phyloP scores from a whole-genome alignment of 2,888 invertebrate genomes.

The Entomobrya proxima region DNA sequence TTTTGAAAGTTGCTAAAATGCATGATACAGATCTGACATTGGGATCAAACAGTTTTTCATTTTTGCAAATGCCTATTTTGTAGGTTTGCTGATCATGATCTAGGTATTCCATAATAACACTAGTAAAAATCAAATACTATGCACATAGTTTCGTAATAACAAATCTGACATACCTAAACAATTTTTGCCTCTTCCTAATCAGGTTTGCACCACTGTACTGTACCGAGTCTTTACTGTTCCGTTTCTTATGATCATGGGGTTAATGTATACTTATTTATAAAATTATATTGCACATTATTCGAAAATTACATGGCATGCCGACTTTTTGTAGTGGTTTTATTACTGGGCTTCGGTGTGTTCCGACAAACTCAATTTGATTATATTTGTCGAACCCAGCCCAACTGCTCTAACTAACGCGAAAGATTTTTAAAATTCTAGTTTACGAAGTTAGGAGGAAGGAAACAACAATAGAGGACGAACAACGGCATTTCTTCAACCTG shows the following conservation, averaged over 20 bases:
- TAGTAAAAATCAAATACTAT: background rate
- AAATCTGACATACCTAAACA: background rate
- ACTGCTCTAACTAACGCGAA: background rate
- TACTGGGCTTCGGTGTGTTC: background rate
- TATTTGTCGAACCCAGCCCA: constrained; percentile 16
- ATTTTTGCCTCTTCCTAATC: constrained; percentile 11
- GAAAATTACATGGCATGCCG: too few relatives aligned
- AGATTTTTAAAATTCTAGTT: background rate
- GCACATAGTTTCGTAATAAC: background rate
- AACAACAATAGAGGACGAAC: background rate
- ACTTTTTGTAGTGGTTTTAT: background rate
- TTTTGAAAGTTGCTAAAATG: background rate
- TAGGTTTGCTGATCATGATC: constrained; percentile 12
- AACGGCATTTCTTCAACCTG: background rate
- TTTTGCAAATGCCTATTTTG: too few relatives aligned
- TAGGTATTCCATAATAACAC: too few relatives aligned
- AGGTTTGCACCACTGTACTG: too few relatives aligned
- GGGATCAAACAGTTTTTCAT: background rate
- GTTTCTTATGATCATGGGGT: too few relatives aligned
- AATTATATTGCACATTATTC: too few relatives aligned
- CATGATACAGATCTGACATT: background rate
- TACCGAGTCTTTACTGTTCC: too few relatives aligned
- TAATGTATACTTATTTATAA: background rate
- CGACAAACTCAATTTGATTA: background rate
- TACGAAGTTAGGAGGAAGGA: background rate